phyloP scores from a whole-genome alignment of 2,113 vertebrate genomes.

The Aleadryas rufinucha region DNA sequence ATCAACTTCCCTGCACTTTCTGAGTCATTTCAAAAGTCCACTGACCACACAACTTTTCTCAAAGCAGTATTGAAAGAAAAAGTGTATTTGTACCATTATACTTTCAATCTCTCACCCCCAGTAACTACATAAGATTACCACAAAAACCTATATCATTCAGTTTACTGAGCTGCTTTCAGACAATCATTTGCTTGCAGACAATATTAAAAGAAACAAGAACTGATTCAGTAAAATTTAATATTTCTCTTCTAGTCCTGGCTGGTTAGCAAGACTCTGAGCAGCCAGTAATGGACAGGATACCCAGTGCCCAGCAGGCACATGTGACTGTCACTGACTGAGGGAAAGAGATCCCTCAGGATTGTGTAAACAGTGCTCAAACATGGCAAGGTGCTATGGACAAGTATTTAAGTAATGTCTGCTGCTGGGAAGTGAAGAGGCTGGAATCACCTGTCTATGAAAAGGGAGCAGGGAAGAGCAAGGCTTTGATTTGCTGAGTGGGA shows the following conservation, averaged over 20 bases:
- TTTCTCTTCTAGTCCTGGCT: neutral
- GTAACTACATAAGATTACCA: neutral
- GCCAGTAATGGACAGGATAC: neutral
- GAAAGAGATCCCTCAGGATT: neutral
- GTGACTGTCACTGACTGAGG: neutral
- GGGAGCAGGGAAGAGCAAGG: neutral
- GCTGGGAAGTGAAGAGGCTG: neutral
- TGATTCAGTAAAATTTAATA: neutral
- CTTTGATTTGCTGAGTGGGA: neutral
- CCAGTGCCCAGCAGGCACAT: neutral
- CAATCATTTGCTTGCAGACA: neutral
- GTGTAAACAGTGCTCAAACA: neutral
- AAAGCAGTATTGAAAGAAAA: neutral
- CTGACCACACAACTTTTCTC: neutral
- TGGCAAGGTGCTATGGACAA: neutral
- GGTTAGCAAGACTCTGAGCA: neutral
- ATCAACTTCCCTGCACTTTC: neutral
- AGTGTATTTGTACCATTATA: neutral
- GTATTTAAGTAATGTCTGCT: neutral
- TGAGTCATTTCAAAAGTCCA: neutral
- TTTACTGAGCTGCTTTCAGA: neutral
- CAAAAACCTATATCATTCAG: accelerated
- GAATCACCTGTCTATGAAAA: neutral
- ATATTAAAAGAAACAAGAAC: neutral
- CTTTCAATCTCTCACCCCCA: neutral